These are phyloP conservation scores for Torymus tubicola DNA, from an alignment of 2,888 invertebrate species.

Conservation along the genomic window DNA sequence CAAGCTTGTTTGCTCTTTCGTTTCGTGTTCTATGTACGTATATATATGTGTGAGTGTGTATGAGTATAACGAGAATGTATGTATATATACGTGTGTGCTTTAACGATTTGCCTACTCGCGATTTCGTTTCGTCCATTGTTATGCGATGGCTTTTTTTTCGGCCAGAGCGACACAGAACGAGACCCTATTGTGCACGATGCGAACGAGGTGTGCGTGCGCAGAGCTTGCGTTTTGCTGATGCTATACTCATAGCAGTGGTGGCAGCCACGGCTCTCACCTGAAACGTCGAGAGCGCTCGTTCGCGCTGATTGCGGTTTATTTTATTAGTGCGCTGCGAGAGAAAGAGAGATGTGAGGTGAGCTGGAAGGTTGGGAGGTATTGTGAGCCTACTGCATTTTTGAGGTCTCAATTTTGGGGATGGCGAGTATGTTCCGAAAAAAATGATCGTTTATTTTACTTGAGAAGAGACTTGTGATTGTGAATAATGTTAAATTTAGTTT, in stretches of 20 bases:
- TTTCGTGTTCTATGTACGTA: background rate
- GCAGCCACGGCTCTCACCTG: constrained; percentile 22
- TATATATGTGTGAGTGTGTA: background rate
- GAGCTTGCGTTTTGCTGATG: background rate
- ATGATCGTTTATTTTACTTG: too few species aligned
- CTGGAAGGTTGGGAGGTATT: too few species aligned
- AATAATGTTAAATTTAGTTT: too few species aligned
- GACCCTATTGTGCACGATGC: background rate
- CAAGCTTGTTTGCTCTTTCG: constrained; percentile 54
- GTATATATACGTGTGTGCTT: background rate
- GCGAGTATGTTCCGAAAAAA: too few species aligned
- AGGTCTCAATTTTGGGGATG: too few species aligned
- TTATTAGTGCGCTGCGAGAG: constrained; percentile 42
- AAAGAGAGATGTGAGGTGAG: constrained; percentile 34
- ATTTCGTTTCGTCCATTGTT: constrained; percentile 43
- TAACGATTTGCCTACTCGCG: constrained; percentile 35
- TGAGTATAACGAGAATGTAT: too few species aligned
- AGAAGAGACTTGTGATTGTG: too few species aligned
- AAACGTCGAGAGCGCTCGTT: constrained; percentile 25
- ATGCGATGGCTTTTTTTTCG: constrained; percentile 14
- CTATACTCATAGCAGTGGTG: too few species aligned
- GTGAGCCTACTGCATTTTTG: too few species aligned
- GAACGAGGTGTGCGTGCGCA: background rate
- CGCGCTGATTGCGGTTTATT: constrained; percentile 47
- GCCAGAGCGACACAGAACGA: background rate